Base-by-base conservation (phyloP, 2,113 vertebrate genomes). In the Cichladusa arquata region DNA sequence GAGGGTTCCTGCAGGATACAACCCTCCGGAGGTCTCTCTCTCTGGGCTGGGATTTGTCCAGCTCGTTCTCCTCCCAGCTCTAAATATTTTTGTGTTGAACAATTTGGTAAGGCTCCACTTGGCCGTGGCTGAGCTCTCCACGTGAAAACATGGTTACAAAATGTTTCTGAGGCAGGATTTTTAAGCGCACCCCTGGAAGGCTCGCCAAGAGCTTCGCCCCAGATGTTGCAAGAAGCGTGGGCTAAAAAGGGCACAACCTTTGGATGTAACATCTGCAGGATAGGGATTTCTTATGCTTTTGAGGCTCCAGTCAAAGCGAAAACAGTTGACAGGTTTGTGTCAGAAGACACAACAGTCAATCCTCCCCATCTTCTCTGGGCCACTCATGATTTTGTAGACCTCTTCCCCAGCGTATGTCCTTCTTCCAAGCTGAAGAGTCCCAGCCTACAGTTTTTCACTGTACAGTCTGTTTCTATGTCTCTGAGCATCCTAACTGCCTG, bases 101-200 rank as follows among this genome's bases (percentile, higher is more conserved):
- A 74, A 72, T 88, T 95, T 95, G 95, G 90, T 91, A 74, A 62
- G 64, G 72, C 40, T 96, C 88, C 94, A 94, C 48, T 95, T 97
- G 95, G 93, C 90, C 2, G 1, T 74, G 82, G n/a, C 40, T 2
- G 5, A 78, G 48, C 11, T 88, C 40, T 67, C 82, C 96, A 93
- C 14, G 61, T 95, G 90, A 93, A 90, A 92, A 88, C 60, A 50
- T 15, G 45, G 70, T 96, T 92, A 96, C 92, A 88, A 84, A 94
- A 96, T 93, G 86, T 96, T 95, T 95, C 95, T 74, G 4, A 90
- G 72, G 57, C 82, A 83, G 72, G 24, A 25, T 40, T 88, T 58
- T 62, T 26, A 47, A 88, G 48, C 48, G 54, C 1, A 8, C 12
- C 58, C 69, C 88, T 53, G 24, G 19, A 50, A 87, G 62, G 33